A percentile compares a stretch with the other conserved stretches of the same genome.
phyloP scores from a whole-genome alignment of 2,113 vertebrate genomes.

The Crocuta crocuta region DNA sequence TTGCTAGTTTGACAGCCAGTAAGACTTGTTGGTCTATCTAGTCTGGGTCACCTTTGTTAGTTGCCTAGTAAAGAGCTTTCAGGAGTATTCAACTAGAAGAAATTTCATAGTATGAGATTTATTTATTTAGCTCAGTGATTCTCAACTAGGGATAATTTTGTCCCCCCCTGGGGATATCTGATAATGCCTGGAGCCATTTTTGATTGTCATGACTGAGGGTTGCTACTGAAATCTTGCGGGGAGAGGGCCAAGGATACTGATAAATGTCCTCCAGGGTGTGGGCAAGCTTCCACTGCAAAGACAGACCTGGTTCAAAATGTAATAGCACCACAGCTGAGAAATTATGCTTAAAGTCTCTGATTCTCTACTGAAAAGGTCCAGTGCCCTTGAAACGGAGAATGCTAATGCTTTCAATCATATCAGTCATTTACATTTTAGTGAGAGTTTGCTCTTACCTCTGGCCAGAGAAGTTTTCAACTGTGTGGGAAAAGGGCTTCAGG shows the following conservation, averaged over 20 bases:
- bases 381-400: background rate
- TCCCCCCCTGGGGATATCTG: background rate
- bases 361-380: background rate
- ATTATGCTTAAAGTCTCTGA: background rate
- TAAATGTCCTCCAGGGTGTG: background rate
- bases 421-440: slow-evolving; percentile 2
- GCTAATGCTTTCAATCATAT: background rate
- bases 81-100: background rate
- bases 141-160: background rate
- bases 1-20: slow-evolving; percentile 36
- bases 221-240: background rate
- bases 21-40: slow-evolving; percentile 18
- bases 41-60: background rate
- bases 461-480: background rate
- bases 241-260: background rate
- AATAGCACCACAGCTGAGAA: background rate
- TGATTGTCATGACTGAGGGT: background rate
- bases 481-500: background rate
- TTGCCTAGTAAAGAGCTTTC: background rate
- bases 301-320: background rate
- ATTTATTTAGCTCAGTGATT: background rate
- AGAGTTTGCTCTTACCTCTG: background rate
- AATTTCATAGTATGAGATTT: background rate
- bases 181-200: background rate
- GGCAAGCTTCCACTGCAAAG: background rate